phyloP scores from a whole-genome alignment of 2,113 vertebrate species.

The Otolemur garnettii region DNA sequence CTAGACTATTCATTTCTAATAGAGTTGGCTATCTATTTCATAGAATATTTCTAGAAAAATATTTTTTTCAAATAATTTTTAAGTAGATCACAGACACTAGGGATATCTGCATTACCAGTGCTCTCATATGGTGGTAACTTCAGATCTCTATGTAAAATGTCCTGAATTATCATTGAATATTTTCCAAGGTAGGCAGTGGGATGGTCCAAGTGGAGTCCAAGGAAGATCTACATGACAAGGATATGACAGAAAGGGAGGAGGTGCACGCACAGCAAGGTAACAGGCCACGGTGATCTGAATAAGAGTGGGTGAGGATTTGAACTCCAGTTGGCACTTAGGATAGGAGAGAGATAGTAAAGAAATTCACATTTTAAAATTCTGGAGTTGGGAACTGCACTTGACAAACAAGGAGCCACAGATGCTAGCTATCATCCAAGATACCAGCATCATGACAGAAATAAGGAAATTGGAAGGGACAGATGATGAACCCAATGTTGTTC shows the following conservation, averaged over 20 bases:
- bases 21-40: not conserved
- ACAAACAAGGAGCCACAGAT: conserved; percentile 68
- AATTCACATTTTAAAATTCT: conserved; percentile 71
- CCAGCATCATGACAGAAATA: conserved; percentile 75
- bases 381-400: conserved; percentile 19
- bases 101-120: conserved; percentile 3
- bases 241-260: not conserved
- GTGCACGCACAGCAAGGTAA: not conserved
- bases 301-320: not conserved
- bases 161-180: not conserved
- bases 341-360: not conserved
- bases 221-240: not conserved
- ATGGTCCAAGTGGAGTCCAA: not conserved
- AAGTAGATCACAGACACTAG: conserved; percentile 2
- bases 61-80: conserved; percentile 26
- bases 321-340: not conserved
- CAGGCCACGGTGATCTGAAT: not conserved
- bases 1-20: conserved; percentile 13
- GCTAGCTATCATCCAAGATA: conserved; percentile 60
- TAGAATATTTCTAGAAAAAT: conserved; percentile 26
- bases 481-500: conserved; percentile 75
- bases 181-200: not conserved
- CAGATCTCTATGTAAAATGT: not conserved
- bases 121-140: not conserved
- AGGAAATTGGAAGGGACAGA: conserved; percentile 74